Evolutionary conservation across 1,140 invertebrate genomes (phyloP), one percentile per base, ranked within the genome.

Genomic region (Temnothorax longispinosus): DNA sequence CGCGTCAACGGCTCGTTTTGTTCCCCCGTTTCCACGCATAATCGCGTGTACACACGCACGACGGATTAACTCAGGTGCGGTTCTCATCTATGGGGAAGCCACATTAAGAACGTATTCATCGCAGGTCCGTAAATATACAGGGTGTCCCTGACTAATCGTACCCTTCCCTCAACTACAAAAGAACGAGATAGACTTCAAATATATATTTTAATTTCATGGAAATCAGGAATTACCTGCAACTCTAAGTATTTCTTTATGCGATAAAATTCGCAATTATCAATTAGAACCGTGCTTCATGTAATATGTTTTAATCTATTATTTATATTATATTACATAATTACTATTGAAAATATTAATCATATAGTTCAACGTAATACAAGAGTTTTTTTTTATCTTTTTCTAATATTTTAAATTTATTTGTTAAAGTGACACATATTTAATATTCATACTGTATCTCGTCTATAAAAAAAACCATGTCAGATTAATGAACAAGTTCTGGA

Each of bases 81-180:
- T 41, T 62, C 54, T 84, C 80, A 52, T 75, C 80, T 47, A 60
- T 69, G 13, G 80, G 54, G 69, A 47, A 84, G 80, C 80, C 69
- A 90, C 87, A 88, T 90, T 86, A 91, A 91, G 80, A 91, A 84
- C 82, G 58, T 84, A 91, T 91, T 91, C 90, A 91, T 88, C 84
- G 60, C 32, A 21, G 58, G 5, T 72, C 47, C 60, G 64, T 69
- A 44, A 80, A 88, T 86, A 60, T 84, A 84, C 41, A 62, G 67
- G 80, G 80, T 84, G 75, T 85, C 58, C 35, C 62, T 80, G 60
- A 65, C 44, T 50, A 56, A 41, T 77, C 58, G 13, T 13, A 41
- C 4, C 52, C 1, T 72, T 13, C 11, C 38, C 35, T 35, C n/a
- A 13, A 13, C 21, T 1, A 27, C 65, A 11, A 32, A 47, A 58